phyloP scores from a whole-genome alignment of 2,113 vertebrate genomes.

The Scytalopus superciliaris region DNA sequence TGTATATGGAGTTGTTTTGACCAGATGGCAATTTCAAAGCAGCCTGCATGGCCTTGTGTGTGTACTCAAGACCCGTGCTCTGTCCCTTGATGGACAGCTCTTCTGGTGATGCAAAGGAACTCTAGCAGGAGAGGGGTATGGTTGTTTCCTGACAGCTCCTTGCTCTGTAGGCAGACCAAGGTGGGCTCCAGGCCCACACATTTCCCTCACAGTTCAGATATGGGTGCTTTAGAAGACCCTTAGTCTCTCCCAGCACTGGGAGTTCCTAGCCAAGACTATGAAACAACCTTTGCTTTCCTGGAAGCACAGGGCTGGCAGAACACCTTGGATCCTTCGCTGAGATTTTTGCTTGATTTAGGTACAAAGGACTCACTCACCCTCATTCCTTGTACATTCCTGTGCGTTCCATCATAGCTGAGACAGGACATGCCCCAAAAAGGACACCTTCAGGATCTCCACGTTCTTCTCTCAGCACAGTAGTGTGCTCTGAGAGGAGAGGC shows the following conservation, averaged over 20 bases:
- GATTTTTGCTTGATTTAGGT: not conserved
- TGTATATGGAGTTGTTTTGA: not conserved
- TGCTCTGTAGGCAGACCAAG: not conserved
- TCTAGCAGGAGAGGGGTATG: not conserved
- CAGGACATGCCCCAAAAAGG: not conserved
- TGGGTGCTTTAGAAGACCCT: not conserved
- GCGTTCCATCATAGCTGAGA: not conserved
- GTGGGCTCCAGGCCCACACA: fast-evolving
- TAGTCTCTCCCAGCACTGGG: not conserved
- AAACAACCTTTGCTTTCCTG: not conserved
- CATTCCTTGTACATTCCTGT: not conserved
- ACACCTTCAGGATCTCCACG: not conserved
- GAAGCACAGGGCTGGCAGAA: not conserved
- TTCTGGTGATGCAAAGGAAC: not conserved
- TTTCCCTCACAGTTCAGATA: not conserved
- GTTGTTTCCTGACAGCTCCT: not conserved
- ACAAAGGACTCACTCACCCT: not conserved
- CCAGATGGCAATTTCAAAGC: not conserved
- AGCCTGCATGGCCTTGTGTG: not conserved
- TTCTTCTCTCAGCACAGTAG: not conserved
- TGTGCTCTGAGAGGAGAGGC: fast-evolving
- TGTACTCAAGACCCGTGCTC: not conserved
- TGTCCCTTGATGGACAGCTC: not conserved
- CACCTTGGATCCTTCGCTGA: not conserved
- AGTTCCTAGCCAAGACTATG: not conserved